phyloP scores from a whole-genome alignment of 2,888 invertebrate genomes.

The Leptarthrus brevirostris region DNA sequence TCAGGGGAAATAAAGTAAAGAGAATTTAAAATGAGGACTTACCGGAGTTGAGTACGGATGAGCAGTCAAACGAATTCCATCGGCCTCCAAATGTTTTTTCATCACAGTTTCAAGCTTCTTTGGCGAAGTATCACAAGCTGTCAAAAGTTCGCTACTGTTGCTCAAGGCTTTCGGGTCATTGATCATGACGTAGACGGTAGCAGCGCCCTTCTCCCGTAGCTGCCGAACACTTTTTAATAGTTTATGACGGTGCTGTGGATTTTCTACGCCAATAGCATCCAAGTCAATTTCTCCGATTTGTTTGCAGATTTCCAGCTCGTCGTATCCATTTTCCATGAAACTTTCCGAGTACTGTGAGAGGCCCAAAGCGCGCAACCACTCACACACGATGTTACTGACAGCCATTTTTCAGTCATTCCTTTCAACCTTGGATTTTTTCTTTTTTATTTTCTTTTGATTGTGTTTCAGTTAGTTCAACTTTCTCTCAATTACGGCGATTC shows the following conservation, averaged over 20 bases:
- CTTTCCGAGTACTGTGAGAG: conserved; percentile 91
- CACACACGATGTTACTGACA: conserved; percentile 86
- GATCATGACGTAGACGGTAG: conserved; percentile 91
- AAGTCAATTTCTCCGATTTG: conserved; percentile 95
- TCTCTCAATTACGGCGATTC: conserved; percentile 35
- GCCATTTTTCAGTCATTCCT: conserved; percentile 62
- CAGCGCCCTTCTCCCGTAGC: conserved; percentile 90
- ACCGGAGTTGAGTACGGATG: conserved; percentile 94
- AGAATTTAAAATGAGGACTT: conserved; percentile 67
- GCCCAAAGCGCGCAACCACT: conserved; percentile 92
- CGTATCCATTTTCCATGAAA: conserved; percentile 96
- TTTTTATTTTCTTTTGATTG: conserved; percentile 17
- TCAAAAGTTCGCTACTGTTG: conserved; percentile 69
- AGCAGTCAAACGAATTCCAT: conserved; percentile 85
- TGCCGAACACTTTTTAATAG: conserved; percentile 86
- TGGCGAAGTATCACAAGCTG: conserved; percentile 67
- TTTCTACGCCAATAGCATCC: conserved; percentile 93
- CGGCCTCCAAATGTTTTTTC: conserved; percentile 85
- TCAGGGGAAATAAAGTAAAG: not conserved
- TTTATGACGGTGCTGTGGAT: conserved; percentile 82
- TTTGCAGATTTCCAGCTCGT: conserved; percentile 95
- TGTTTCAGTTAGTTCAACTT: conserved; percentile 28
- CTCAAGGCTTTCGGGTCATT: conserved; percentile 76
- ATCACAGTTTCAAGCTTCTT: conserved; percentile 79
- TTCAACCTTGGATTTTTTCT: conserved; percentile 6